These are phyloP conservation scores for Ophthalmolycus amberensis DNA, from an alignment of 2,113 vertebrate species.

Conservation along the genomic window DNA sequence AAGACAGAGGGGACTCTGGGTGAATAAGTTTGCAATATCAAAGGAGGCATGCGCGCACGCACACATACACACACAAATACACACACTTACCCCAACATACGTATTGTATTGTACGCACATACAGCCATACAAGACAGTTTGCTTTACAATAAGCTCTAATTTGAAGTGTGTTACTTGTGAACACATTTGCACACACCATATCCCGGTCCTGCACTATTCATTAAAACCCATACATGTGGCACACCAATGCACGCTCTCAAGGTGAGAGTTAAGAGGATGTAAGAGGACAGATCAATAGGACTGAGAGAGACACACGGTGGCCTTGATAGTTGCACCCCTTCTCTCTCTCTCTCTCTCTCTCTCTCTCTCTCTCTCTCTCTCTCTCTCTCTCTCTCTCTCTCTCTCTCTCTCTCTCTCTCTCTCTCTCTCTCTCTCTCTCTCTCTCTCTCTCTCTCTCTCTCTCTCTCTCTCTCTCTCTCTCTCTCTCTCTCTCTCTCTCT, in stretches of 20 bases:
- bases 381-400: too few species aligned
- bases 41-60: constrained; percentile 23
- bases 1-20: constrained; percentile 63
- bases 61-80: neutral
- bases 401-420: too few species aligned
- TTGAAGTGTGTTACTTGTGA: neutral
- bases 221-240: constrained; percentile 6
- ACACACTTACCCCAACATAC: neutral
- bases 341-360: neutral
- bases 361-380: too few species aligned
- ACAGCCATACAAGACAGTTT: neutral
- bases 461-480: too few species aligned
- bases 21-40: constrained; percentile 67
- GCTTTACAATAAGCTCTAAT: neutral
- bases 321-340: constrained; percentile 8
- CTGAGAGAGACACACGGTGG: constrained; percentile 22
- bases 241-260: constrained; percentile 5
- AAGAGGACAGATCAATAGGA: constrained; percentile 52
- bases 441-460: too few species aligned
- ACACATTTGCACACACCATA: neutral
- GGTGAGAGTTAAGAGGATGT: constrained; percentile 50
- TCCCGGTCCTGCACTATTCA: neutral
- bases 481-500: too few species aligned
- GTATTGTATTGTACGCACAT: neutral
- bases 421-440: too few species aligned